Percentiles rank a stretch among this genome's conserved stretches.
Conservation (phyloP, 2,797 vertebrate genomes). For the Cuniculus paca region DNA sequence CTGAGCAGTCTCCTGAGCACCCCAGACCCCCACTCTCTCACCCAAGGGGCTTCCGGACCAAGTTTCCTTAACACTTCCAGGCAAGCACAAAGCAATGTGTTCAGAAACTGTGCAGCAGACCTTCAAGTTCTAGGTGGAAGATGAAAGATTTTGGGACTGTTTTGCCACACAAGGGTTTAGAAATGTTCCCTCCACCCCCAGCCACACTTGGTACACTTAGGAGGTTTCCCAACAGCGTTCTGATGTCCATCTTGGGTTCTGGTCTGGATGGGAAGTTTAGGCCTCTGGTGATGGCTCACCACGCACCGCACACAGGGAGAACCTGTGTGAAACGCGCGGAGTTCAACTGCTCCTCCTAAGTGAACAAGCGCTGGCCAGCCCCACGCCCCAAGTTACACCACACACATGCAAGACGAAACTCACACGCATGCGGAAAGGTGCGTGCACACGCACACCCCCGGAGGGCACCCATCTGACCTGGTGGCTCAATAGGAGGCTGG, state of each 20-base stretch:
- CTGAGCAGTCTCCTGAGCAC: not conserved
- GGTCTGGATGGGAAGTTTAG: not conserved
- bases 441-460: conserved; percentile 60
- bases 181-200: not conserved
- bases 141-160: not conserved
- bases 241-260: not conserved
- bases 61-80: not conserved
- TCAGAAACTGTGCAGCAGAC: not conserved
- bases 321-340: not conserved
- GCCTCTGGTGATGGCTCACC: not conserved
- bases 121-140: not conserved
- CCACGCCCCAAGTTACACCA: not conserved
- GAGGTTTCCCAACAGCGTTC: not conserved
- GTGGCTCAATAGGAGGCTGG: conserved; percentile 81
- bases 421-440: conserved; percentile 33
- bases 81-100: not conserved
- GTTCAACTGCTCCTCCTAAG: conserved; percentile 30
- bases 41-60: not conserved
- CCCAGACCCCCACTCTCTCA: not conserved
- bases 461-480: conserved; percentile 83
- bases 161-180: not conserved
- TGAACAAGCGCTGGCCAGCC: not conserved
- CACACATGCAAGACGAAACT: conserved; percentile 71
- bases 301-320: not conserved
- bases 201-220: not conserved